phyloP scores from a whole-genome alignment of 2,888 invertebrate species.

The Scaptomyza caliginosa region DNA sequence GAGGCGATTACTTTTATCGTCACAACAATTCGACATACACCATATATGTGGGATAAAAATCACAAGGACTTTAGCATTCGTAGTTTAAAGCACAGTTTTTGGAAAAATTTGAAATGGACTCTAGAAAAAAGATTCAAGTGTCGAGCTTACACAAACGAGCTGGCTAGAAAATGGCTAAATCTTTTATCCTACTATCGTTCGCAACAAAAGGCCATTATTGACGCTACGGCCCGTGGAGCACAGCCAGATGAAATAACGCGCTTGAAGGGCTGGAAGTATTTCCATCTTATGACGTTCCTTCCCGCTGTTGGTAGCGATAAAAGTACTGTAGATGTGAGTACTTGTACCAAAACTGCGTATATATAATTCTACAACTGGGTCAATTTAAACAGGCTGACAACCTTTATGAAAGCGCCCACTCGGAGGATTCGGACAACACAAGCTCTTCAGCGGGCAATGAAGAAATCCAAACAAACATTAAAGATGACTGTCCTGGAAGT shows the following conservation, averaged over 20 bases:
- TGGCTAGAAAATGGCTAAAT: slow-evolving; percentile 50
- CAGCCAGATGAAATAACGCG: slow-evolving; percentile 46
- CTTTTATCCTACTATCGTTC: slow-evolving; percentile 44
- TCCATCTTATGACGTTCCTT: slow-evolving; percentile 39
- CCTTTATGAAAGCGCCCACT: slow-evolving; percentile 44
- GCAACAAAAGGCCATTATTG: slow-evolving; percentile 45
- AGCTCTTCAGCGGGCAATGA: slow-evolving; percentile 10
- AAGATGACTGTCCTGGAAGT: background rate
- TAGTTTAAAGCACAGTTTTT: slow-evolving; percentile 47
- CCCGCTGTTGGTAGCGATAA: slow-evolving; percentile 31
- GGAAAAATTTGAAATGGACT: slow-evolving; percentile 49
- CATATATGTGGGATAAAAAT: slow-evolving; percentile 52
- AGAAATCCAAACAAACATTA: slow-evolving; percentile 7
- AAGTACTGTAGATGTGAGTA: slow-evolving; percentile 35
- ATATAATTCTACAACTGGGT: background rate
- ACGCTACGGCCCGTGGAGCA: slow-evolving; percentile 45
- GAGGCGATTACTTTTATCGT: slow-evolving; percentile 43
- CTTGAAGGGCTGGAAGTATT: slow-evolving; percentile 49
- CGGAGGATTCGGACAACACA: slow-evolving; percentile 41
- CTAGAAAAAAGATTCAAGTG: slow-evolving; percentile 43
- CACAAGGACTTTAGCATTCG: slow-evolving; percentile 50
- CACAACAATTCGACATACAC: slow-evolving; percentile 47
- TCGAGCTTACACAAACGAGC: slow-evolving; percentile 45
- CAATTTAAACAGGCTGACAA: slow-evolving; percentile 32
- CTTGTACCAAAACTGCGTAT: background rate